phyloP scores from a whole-genome alignment of 2,888 invertebrate genomes.

The Acutogordius australiensis region DNA sequence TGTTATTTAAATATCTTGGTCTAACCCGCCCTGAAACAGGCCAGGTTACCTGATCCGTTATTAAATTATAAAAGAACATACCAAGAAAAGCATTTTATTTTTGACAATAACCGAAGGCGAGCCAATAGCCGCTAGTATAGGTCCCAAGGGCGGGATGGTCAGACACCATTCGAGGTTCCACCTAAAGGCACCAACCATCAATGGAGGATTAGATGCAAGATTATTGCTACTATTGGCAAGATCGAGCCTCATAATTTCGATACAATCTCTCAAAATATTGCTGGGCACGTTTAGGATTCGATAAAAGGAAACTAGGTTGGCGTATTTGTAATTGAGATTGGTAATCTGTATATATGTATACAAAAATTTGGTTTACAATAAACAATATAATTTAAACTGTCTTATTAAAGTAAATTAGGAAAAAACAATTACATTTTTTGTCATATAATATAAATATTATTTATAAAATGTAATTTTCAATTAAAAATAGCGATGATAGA shows the following conservation, averaged over 20 bases:
- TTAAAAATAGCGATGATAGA: neutral
- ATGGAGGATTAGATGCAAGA: neutral
- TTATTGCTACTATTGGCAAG: constrained; percentile 21
- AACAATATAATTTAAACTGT: too few species aligned
- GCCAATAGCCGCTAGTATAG: constrained; percentile 58
- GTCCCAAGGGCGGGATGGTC: constrained; percentile 56
- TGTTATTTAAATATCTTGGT: too few species aligned
- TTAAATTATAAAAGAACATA: constrained; percentile 27
- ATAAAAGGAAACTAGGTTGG: constrained; percentile 42
- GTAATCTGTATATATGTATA: neutral
- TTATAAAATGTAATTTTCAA: neutral
- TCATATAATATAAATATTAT: neutral
- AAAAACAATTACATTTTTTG: neutral
- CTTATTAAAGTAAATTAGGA: neutral
- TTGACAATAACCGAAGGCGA: constrained; percentile 55
- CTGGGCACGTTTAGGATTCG: constrained; percentile 51
- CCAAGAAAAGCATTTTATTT: constrained; percentile 64
- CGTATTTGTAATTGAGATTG: neutral
- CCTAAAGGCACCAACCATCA: constrained; percentile 31
- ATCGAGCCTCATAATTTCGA: constrained; percentile 50
- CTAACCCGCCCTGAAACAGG: too few species aligned
- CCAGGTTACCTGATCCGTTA: too few species aligned
- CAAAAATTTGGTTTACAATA: too few species aligned
- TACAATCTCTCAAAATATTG: constrained; percentile 60
- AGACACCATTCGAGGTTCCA: constrained; percentile 75